These are phyloP conservation scores for Echinops telfairi DNA, from an alignment of 2,113 vertebrate genomes.

Conservation along the genomic window DNA sequence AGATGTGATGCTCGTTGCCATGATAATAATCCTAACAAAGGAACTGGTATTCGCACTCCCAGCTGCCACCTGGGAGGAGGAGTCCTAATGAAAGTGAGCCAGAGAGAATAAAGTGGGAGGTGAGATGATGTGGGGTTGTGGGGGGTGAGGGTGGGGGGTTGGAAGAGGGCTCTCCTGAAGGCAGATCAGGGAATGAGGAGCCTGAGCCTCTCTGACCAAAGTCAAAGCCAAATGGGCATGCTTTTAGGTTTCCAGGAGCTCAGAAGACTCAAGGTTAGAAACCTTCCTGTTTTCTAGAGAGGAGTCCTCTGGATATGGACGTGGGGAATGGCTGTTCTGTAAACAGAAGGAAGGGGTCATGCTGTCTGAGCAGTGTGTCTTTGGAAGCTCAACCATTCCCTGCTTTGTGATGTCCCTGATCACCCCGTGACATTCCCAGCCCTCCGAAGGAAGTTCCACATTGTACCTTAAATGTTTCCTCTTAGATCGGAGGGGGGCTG, in stretches of 20 bases:
- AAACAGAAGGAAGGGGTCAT: no score
- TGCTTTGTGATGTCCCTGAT: neutral
- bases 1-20: conserved; percentile 81
- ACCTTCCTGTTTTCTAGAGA: neutral
- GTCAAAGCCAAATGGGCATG: neutral
- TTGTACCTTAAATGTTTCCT: neutral
- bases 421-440: neutral
- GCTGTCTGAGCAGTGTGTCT: neutral
- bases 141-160: no score
- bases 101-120: conserved; percentile 71
- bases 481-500: neutral
- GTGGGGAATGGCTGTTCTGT: neutral
- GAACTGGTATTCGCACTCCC: conserved; percentile 78
- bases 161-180: conserved; percentile 18
- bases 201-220: neutral
- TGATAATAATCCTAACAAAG: conserved; percentile 83
- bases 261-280: neutral
- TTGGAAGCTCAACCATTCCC: neutral
- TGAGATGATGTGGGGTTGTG: conserved; percentile 4
- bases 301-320: neutral
- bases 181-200: neutral
- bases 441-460: accelerated
- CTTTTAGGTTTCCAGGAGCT: neutral
- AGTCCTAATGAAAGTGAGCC: conserved; percentile 65
- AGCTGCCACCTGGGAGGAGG: conserved; percentile 81